These are phyloP conservation scores for Drosophila bipectinata DNA, from an alignment of 1,140 invertebrate genomes.

Conservation along the genomic window DNA sequence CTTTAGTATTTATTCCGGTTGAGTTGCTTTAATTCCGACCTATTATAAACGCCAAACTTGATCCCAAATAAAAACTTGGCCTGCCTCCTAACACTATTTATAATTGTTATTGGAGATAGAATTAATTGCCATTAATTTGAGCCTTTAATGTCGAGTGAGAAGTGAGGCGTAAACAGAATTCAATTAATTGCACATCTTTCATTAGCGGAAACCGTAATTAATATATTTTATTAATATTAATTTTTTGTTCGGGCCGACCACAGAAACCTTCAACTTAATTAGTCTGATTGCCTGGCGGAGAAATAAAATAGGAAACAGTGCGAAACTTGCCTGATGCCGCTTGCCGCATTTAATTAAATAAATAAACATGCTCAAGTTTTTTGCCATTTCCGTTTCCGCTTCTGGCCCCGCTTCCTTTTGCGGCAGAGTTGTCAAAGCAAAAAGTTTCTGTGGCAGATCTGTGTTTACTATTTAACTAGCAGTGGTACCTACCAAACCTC, in stretches of 20 bases:
- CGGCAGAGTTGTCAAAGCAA: slow-evolving; percentile 55
- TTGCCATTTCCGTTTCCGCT: slow-evolving; percentile 35
- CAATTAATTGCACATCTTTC: slow-evolving; percentile 21
- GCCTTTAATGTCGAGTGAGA: not conserved
- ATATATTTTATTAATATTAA: slow-evolving; percentile 53
- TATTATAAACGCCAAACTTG: slow-evolving; percentile 9
- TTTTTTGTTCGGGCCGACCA: slow-evolving; percentile 19
- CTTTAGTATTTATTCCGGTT: not conserved
- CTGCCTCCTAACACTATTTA: not conserved
- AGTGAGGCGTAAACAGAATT: slow-evolving; percentile 31
- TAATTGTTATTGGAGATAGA: not conserved
- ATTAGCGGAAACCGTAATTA: slow-evolving; percentile 33
- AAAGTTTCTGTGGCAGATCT: slow-evolving; percentile 50
- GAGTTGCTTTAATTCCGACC: not conserved
- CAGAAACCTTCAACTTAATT: slow-evolving; percentile 50
- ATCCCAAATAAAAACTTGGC: not conserved
- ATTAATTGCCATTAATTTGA: slow-evolving; percentile 19
- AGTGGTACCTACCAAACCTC: not conserved
- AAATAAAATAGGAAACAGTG: slow-evolving; percentile 33
- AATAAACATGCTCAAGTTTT: slow-evolving; percentile 70
- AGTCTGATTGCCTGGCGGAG: slow-evolving; percentile 40
- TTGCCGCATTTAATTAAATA: slow-evolving; percentile 78
- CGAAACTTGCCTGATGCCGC: slow-evolving; percentile 56
- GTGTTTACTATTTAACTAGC: slow-evolving; percentile 43
- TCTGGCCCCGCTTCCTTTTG: slow-evolving; percentile 23